A percentile compares a stretch with the other conserved stretches of the same genome.
phyloP scores from a whole-genome alignment of 1,140 invertebrate species.

The Hyles vespertilio region DNA sequence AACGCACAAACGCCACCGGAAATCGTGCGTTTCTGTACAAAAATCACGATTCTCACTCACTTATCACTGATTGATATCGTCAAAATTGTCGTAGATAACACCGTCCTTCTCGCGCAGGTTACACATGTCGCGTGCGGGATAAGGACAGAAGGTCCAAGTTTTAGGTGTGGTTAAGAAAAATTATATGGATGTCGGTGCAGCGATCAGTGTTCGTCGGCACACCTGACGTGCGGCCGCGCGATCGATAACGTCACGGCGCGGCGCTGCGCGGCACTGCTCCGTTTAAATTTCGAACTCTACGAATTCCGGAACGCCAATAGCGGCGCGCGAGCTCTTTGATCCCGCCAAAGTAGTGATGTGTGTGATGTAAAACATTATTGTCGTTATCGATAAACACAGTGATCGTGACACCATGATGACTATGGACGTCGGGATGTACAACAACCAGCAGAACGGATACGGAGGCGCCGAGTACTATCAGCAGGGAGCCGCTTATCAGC shows the following conservation, averaged over 20 bases:
- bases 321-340: conserved; percentile 19
- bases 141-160: conserved; percentile 40
- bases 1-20: conserved; percentile 23
- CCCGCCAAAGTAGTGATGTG: conserved; percentile 51
- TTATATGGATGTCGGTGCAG: conserved; percentile 30
- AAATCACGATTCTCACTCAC: conserved; percentile 45
- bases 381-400: conserved; percentile 46
- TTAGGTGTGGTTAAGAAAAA: conserved; percentile 53
- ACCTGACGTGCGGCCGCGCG: conserved; percentile 54
- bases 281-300: conserved; percentile 34
- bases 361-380: conserved; percentile 40
- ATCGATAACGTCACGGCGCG: conserved; percentile 27
- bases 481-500: conserved; percentile 52
- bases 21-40: conserved; percentile 37
- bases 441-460: conserved; percentile 69
- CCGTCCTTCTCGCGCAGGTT: conserved; percentile 32
- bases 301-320: conserved; percentile 36
- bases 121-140: conserved; percentile 23
- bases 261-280: conserved; percentile 31
- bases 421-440: conserved; percentile 75
- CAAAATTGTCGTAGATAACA: conserved; percentile 28
- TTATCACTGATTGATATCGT: conserved; percentile 46
- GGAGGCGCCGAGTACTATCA: conserved; percentile 65
- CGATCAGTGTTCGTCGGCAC: conserved; percentile 55
- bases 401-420: conserved; percentile 69